Conservation (phyloP, 2,113 vertebrate genomes). For the Tachysurus vachellii region DNA sequence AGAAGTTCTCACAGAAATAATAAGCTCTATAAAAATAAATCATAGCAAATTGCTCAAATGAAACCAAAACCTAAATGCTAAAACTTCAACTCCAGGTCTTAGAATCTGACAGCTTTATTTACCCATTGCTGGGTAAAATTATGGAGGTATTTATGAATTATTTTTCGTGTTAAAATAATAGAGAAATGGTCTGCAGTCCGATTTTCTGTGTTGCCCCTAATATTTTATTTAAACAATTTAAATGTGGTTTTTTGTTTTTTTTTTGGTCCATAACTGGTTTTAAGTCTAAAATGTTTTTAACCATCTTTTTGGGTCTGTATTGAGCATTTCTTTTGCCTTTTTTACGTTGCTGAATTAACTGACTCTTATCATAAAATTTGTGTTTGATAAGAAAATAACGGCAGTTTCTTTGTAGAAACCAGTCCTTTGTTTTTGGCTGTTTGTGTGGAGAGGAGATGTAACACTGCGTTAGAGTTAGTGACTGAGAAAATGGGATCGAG, state of each 20-base stretch:
- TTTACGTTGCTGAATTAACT: not conserved
- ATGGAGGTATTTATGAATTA: not conserved
- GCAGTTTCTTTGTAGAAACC: constrained; percentile 13
- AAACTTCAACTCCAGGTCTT: not conserved
- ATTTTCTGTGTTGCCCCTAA: not conserved
- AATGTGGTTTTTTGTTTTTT: not conserved
- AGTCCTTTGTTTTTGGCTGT: constrained; percentile 30
- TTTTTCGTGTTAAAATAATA: not conserved
- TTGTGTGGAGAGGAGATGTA: constrained; percentile 34
- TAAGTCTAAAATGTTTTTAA: too few species aligned
- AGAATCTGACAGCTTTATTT: too few species aligned
- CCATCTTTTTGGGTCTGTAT: not conserved
- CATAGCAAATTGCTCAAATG: not conserved
- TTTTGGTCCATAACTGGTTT: not conserved
- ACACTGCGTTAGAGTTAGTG: constrained; percentile 21
- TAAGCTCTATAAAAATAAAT: not conserved
- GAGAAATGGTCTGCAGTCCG: too few species aligned
- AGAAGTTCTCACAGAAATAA: not conserved
- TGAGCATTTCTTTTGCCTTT: not conserved
- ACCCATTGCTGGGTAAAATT: not conserved
- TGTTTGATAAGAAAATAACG: constrained; percentile 31
- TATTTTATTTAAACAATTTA: not conserved
- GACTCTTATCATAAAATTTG: not conserved
- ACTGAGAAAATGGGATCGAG: constrained; percentile 31
- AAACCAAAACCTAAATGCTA: not conserved